These are phyloP conservation scores for Caenorhabditis parvicauda DNA, from an alignment of 2,888 invertebrate species.

Conservation along the genomic window DNA sequence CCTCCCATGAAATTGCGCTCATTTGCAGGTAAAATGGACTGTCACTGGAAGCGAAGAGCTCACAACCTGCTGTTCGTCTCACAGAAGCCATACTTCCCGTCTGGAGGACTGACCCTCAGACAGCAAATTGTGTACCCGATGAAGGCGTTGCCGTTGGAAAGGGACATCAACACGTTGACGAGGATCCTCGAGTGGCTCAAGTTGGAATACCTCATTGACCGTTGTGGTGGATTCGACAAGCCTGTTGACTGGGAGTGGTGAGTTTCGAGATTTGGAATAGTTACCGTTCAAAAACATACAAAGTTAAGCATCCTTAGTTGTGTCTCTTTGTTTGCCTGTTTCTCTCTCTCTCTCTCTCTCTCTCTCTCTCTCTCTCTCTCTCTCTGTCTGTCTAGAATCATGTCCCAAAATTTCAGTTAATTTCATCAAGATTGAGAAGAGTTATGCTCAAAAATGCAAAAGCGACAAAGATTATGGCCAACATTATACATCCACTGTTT, in stretches of 20 bases:
- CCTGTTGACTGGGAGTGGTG: conserved; percentile 57
- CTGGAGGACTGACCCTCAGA: conserved; percentile 66
- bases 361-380: no score
- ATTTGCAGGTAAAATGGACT: conserved; percentile 49
- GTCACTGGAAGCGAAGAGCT: conserved; percentile 51
- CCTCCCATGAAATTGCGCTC: no score
- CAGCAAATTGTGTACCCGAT: conserved; percentile 65
- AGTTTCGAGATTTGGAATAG: conserved; percentile 5
- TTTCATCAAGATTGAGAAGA: no score
- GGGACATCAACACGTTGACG: conserved; percentile 31
- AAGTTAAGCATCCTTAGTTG: background rate
- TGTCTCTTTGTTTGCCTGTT: background rate
- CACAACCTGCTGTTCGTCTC: conserved; percentile 67
- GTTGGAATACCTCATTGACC: conserved; percentile 51
- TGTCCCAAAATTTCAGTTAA: no score
- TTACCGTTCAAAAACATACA: background rate
- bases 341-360: no score
- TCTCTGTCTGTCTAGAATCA: no score
- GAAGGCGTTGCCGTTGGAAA: conserved; percentile 52
- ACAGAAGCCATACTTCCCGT: conserved; percentile 69
- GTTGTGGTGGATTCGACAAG: conserved; percentile 56
- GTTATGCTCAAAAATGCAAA: no score
- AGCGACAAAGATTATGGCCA: no score
- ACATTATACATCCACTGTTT: no score
- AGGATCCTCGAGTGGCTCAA: conserved; percentile 49